These are phyloP conservation scores for Coreoperca whiteheadi DNA, from an alignment of 2,113 vertebrate genomes.

Conservation along the genomic window DNA sequence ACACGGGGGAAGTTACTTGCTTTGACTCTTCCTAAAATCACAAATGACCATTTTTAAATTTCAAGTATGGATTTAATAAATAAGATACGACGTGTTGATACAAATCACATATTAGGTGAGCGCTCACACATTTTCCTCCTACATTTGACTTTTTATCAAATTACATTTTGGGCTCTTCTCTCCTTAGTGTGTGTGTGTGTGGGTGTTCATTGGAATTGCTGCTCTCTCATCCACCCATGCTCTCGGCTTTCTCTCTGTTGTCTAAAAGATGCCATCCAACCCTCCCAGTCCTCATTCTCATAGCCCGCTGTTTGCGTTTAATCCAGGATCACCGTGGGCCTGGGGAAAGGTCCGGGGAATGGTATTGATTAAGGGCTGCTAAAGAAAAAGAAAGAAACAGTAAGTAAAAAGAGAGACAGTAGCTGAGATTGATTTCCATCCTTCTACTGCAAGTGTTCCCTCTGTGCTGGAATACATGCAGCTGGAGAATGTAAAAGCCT, in stretches of 20 bases:
- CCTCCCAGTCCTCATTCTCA: background rate
- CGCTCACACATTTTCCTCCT: background rate
- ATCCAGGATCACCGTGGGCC: background rate
- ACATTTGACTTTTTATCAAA: background rate
- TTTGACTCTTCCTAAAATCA: background rate
- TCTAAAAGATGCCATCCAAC: background rate
- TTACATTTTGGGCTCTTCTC: background rate
- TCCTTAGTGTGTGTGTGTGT: background rate
- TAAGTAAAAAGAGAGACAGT: background rate
- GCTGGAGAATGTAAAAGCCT: slow-evolving; percentile 12
- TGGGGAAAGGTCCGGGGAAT: background rate
- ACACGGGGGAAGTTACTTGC: too few species aligned
- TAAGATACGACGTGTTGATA: background rate
- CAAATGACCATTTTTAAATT: background rate
- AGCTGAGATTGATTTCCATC: background rate
- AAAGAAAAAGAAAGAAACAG: background rate
- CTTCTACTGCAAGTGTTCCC: slow-evolving; percentile 12
- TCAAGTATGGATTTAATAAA: background rate
- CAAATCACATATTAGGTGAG: background rate
- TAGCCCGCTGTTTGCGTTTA: background rate
- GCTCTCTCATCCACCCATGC: background rate
- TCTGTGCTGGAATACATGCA: slow-evolving; percentile 7
- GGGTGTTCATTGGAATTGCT: background rate
- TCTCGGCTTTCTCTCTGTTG: background rate
- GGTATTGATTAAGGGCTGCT: background rate